Conservation (phyloP, 2,113 vertebrate genomes). For the Holacanthus passer region DNA sequence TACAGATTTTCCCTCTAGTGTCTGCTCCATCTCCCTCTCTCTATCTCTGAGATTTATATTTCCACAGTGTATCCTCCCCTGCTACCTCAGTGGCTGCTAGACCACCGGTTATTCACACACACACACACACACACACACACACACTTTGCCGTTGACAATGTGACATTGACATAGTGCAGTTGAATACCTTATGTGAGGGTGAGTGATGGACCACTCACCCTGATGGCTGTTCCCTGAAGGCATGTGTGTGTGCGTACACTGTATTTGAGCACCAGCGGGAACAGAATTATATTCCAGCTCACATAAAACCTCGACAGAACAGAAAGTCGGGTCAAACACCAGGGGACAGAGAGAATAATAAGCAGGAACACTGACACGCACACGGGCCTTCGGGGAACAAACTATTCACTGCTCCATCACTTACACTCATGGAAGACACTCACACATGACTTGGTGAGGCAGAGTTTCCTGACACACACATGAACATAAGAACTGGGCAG, state of each 20-base stretch:
- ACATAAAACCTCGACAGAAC: slow-evolving; percentile 64
- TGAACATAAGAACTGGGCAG: slow-evolving; percentile 50
- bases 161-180: slow-evolving; percentile 71
- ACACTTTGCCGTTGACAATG: slow-evolving; percentile 55
- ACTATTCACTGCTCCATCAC: slow-evolving; percentile 57
- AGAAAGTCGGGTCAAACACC: slow-evolving; percentile 65
- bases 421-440: slow-evolving; percentile 59
- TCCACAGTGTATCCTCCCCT: slow-evolving; percentile 34
- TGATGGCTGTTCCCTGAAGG: slow-evolving; percentile 53
- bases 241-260: slow-evolving; percentile 24
- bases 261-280: slow-evolving; percentile 42
- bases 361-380: slow-evolving; percentile 56
- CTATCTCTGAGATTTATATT: slow-evolving; percentile 51
- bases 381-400: slow-evolving; percentile 39
- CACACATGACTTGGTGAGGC: slow-evolving; percentile 52
- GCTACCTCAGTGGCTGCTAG: slow-evolving; percentile 28
- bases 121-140: slow-evolving; percentile 33
- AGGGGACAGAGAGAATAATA: slow-evolving; percentile 62
- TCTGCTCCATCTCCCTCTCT: not conserved
- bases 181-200: slow-evolving; percentile 71
- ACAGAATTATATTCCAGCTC: slow-evolving; percentile 67
- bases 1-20: not conserved
- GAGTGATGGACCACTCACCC: slow-evolving; percentile 64
- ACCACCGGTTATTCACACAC: slow-evolving; percentile 47
- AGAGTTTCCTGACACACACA: slow-evolving; percentile 35